Percentiles rank a stretch among this genome's conserved stretches.
Evolutionary conservation across 2,888 invertebrate genomes (phyloP).

Genomic region (Anthrax anthrax): DNA sequence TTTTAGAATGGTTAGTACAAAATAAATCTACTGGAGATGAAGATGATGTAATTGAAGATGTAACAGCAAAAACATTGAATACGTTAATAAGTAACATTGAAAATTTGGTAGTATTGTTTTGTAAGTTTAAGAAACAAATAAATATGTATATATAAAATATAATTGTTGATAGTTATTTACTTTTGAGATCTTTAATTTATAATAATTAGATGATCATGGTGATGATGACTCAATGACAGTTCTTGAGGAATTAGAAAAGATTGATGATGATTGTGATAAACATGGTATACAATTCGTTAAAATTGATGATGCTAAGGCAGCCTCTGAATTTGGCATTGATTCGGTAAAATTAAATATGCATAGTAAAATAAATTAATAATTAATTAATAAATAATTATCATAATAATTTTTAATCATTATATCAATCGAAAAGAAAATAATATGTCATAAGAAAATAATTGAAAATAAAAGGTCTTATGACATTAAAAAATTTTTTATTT

Average conservation of each 20-base stretch:
- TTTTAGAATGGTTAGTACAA: constrained; percentile 82
- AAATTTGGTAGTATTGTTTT: constrained; percentile 82
- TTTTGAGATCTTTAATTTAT: background rate
- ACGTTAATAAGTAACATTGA: constrained; percentile 81
- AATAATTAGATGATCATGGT: constrained; percentile 65
- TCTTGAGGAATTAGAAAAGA: constrained; percentile 75
- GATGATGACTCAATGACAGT: constrained; percentile 79
- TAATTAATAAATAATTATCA: too few relatives aligned
- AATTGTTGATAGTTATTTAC: background rate
- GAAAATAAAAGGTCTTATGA: background rate
- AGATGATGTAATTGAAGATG: constrained; percentile 87
- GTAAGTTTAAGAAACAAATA: constrained; percentile 55
- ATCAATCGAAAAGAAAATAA: too few relatives aligned
- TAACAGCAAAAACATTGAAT: constrained; percentile 75
- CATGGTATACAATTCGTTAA: constrained; percentile 88
- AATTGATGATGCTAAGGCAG: constrained; percentile 75
- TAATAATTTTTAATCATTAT: too few relatives aligned
- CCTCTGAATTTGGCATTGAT: constrained; percentile 75
- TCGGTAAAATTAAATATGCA: constrained; percentile 22
- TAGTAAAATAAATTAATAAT: too few relatives aligned
- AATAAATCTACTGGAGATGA: constrained; percentile 89
- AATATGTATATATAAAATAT: background rate
- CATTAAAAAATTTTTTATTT: background rate
- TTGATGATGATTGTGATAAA: constrained; percentile 85
- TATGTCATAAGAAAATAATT: too few relatives aligned